phyloP scores from a whole-genome alignment of 2,797 vertebrate species.

The Centropyge bicolor region DNA sequence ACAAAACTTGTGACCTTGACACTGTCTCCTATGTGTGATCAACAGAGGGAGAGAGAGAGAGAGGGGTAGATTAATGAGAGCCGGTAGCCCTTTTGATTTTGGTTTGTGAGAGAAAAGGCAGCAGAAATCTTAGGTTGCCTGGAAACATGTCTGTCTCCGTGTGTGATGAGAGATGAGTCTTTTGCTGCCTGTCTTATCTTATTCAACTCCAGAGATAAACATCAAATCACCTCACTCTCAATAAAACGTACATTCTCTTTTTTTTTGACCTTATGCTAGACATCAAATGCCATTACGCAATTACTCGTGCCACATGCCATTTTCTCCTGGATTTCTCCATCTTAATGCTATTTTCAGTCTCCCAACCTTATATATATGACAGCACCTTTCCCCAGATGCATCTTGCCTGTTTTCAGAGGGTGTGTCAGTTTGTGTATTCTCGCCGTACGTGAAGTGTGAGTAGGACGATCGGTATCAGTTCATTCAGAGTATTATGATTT shows the following conservation, averaged over 20 bases:
- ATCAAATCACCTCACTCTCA: conserved; percentile 68
- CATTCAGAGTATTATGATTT: background rate
- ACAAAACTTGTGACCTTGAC: conserved; percentile 86
- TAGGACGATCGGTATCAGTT: background rate
- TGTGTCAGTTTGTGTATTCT: background rate
- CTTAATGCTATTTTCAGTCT: conserved; percentile 32
- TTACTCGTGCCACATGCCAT: conserved; percentile 33
- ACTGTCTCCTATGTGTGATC: conserved; percentile 81
- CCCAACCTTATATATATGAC: background rate
- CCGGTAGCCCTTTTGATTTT: conserved; percentile 74
- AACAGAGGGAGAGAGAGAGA: conserved; percentile 42
- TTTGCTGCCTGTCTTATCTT: conserved; percentile 62
- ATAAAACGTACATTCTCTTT: conserved; percentile 41
- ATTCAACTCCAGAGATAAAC: conserved; percentile 74
- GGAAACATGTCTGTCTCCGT: conserved; percentile 80
- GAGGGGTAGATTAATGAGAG: conserved; percentile 81
- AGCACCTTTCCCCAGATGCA: conserved; percentile 3
- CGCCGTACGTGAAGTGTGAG: background rate
- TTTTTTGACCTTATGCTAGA: conserved; percentile 46
- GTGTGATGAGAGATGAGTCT: conserved; percentile 59
- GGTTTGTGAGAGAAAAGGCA: conserved; percentile 67
- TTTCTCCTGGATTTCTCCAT: conserved; percentile 39
- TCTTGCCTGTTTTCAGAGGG: background rate
- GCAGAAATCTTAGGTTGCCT: conserved; percentile 79
- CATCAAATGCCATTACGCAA: conserved; percentile 54